Conservation (phyloP, 2,797 vertebrate species). For the Oreochromis mossambicus region DNA sequence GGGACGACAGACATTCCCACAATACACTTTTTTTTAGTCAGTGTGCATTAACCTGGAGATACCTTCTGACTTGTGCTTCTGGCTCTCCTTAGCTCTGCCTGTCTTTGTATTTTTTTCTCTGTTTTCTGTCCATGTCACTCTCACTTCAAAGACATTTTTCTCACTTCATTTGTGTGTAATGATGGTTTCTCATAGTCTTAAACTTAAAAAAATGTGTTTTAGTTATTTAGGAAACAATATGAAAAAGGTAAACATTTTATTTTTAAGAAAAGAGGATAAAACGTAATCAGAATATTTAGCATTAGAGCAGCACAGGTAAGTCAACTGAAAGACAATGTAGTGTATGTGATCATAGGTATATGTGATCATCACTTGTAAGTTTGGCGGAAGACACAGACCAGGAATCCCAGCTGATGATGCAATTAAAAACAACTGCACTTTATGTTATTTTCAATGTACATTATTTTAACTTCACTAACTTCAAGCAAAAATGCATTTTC, state of each 20-base stretch:
- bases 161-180: not conserved
- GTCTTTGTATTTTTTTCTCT: conserved; percentile 73
- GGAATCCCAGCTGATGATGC: not conserved
- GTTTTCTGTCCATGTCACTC: not conserved
- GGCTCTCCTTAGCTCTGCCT: conserved; percentile 59
- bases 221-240: not conserved
- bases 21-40: not conserved
- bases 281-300: not conserved
- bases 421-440: not conserved
- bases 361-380: not conserved
- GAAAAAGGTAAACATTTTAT: not conserved
- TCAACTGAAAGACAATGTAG: not conserved
- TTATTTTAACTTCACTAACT: not conserved
- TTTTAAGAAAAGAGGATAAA: not conserved
- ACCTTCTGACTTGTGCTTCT: conserved; percentile 58
- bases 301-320: not conserved
- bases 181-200: not conserved
- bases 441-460: not conserved
- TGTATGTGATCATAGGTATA: not conserved
- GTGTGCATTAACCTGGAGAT: conserved; percentile 47
- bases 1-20: not conserved
- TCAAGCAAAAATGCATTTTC: not conserved
- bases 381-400: not conserved
- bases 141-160: conserved; percentile 53
- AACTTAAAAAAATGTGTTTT: not conserved